These are phyloP conservation scores for Stictocephala bisonia DNA, from an alignment of 2,888 invertebrate genomes.

Conservation along the genomic window DNA sequence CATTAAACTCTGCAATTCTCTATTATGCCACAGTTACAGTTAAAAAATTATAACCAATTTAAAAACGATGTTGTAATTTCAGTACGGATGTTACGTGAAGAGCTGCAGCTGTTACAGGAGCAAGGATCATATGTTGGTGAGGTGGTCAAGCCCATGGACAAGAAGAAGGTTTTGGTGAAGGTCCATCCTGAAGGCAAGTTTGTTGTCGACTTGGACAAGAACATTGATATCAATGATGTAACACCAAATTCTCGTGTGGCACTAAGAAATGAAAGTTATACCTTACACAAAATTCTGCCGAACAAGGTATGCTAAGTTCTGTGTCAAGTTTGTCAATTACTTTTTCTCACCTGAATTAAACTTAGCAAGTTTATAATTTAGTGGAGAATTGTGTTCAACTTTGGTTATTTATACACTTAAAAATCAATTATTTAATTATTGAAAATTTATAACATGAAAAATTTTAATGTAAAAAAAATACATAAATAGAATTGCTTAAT, in stretches of 20 bases:
- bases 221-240: conserved; percentile 97
- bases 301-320: conserved; percentile 82
- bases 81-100: conserved; percentile 98
- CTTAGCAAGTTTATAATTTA: no score
- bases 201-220: conserved; percentile 98
- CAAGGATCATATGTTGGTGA: conserved; percentile 99
- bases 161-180: conserved; percentile 99
- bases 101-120: conserved; percentile 94
- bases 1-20: neutral
- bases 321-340: no score
- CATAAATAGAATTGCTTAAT: no score
- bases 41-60: neutral
- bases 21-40: no score
- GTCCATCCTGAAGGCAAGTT: conserved; percentile 99
- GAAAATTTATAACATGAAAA: no score
- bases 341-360: no score
- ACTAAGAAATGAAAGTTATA: conserved; percentile 97
- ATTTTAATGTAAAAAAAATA: no score
- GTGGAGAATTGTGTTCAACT: no score
- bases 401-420: no score
- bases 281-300: conserved; percentile 97
- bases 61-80: conserved; percentile 61
- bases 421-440: no score
- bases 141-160: conserved; percentile 99
- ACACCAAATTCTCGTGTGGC: conserved; percentile 98